Evolutionary conservation across 2,888 invertebrate genomes (phyloP), one percentile per base, ranked within the genome.

Genomic region (Cacoxenus indagator): DNA sequence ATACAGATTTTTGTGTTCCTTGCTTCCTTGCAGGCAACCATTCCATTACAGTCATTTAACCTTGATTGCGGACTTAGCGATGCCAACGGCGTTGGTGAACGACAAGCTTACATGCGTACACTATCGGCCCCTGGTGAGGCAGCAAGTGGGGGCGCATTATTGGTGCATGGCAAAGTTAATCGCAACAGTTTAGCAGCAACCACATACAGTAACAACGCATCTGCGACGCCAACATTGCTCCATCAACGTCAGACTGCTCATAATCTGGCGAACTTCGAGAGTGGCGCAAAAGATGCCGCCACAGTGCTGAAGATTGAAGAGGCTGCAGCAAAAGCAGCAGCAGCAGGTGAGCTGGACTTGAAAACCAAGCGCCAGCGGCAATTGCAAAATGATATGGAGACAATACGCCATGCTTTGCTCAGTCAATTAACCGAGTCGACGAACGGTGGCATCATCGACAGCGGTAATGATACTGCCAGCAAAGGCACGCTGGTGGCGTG

Each of bases 41-140:
- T 88, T 85, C 88, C 88, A 79, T 76, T 88, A 76, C 87, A 88
- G 79, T 88, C 88, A 74, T 88, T 88, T 84, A 87, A 86, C 85
- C 84, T 88, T 85, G 86, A 87, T 83, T 84, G 85, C 77, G 82
- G 83, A 77, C 84, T 81, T 75, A 79, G 79, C 76, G 84, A 82
- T 74, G 68, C 73, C 19, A 26, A 26, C 4, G 29, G 29, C 29
- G 55, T 27, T 26, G 55, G 14, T 27, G 17, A 68, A 68, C 71
- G 17, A 48, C 62, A 51, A 59, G 55, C 82, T 77, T 86, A 86
- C 75, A 82, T 86, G 83, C 83, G 87, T 73, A 84, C 86, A 70
- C 77, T 85, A 76, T 87, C 86, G 82, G 86, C 86, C 76, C 87
- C 86, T 73, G 76, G 73, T 78, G 79, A 70, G 71, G 73, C 62